A percentile compares a stretch with the other conserved stretches of the same genome.
Conservation (phyloP, 2,888 invertebrate species). For the Pimpla rufipes region DNA sequence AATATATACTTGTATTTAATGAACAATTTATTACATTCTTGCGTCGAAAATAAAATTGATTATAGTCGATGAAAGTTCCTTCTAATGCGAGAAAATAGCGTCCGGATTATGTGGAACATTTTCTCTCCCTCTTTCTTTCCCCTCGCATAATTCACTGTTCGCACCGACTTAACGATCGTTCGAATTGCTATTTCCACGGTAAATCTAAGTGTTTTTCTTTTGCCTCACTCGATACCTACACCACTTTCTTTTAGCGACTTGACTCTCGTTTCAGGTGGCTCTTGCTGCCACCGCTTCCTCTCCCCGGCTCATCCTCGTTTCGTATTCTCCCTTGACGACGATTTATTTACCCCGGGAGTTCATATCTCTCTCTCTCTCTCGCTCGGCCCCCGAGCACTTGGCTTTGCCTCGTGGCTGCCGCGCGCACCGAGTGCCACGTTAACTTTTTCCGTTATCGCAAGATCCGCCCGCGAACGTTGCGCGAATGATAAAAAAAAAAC, state of each 20-base stretch:
- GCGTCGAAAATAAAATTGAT: too few species aligned
- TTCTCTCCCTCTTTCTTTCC: too few species aligned
- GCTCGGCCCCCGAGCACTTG: background rate
- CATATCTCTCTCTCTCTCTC: background rate
- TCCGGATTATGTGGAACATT: too few species aligned
- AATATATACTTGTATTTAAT: too few species aligned
- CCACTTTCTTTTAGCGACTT: background rate
- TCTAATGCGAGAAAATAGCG: too few species aligned
- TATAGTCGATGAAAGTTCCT: too few species aligned
- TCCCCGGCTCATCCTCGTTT: background rate
- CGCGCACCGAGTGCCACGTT: background rate
- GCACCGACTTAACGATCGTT: background rate
- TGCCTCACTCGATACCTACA: background rate
- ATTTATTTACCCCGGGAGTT: conserved; percentile 25
- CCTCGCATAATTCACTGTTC: too few species aligned
- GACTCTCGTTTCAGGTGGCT: conserved; percentile 5
- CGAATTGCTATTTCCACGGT: background rate
- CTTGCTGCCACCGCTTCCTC: background rate
- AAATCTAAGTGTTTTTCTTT: background rate
- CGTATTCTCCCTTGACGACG: conserved; percentile 15
- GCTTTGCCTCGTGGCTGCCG: conserved; percentile 1
- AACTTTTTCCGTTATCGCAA: conserved; percentile 27
- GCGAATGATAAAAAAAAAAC: conserved; percentile 10
- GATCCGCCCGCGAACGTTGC: background rate
- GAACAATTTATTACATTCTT: too few species aligned